These are phyloP conservation scores for Saguinus midas DNA, from an alignment of 2,113 vertebrate species.

Conservation along the genomic window DNA sequence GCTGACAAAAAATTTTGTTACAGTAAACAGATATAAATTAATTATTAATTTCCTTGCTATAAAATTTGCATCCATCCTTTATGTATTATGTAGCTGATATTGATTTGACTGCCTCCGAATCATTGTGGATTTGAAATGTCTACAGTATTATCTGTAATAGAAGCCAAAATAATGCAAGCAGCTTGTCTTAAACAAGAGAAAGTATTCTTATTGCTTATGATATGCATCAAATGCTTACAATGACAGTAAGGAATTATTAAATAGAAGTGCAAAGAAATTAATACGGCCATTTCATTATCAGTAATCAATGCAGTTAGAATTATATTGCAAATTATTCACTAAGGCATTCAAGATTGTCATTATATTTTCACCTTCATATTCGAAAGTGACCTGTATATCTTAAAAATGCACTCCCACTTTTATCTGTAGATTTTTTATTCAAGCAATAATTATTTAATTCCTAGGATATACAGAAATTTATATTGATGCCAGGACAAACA, in stretches of 20 bases:
- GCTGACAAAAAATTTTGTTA: conserved; percentile 79
- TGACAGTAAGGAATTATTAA: conserved; percentile 41
- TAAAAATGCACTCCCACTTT: conserved; percentile 47
- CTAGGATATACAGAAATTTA: not conserved
- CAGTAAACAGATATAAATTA: conserved; percentile 80
- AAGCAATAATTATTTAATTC: not conserved
- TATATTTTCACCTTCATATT: conserved; percentile 8
- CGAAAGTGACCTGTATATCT: conserved; percentile 24
- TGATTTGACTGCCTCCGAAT: conserved; percentile 76
- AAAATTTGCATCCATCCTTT: conserved; percentile 79
- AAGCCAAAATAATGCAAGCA: conserved; percentile 69
- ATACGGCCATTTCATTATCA: not conserved
- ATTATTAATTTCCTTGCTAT: conserved; percentile 82
- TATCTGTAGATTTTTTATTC: conserved; percentile 11
- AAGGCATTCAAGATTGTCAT: not conserved
- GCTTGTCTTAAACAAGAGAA: conserved; percentile 50
- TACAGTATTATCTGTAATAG: conserved; percentile 62
- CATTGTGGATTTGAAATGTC: conserved; percentile 59
- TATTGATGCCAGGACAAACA: not conserved
- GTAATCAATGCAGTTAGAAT: not conserved
- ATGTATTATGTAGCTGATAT: conserved; percentile 82
- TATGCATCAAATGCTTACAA: conserved; percentile 55
- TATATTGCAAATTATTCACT: conserved; percentile 15
- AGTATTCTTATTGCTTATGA: conserved; percentile 27
- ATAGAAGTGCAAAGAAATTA: conserved; percentile 1